phyloP scores from a whole-genome alignment of 2,888 invertebrate species.

The Stratiomys singularior region DNA sequence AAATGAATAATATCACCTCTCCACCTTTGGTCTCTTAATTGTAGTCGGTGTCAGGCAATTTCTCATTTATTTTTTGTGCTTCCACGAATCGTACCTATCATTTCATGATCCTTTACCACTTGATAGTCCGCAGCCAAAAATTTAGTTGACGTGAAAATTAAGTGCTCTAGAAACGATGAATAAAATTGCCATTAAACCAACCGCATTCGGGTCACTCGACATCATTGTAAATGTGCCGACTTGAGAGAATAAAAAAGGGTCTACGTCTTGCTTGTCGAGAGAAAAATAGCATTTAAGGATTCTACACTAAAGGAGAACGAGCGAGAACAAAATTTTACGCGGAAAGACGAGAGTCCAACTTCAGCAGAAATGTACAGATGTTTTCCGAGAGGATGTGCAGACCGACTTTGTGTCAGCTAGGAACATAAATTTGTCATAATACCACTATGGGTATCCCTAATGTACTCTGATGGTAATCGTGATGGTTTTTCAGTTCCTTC shows the following conservation, averaged over 20 bases:
- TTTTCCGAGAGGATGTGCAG: background rate
- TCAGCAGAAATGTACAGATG: background rate
- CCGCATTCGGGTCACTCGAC: background rate
- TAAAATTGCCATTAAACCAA: constrained; percentile 31
- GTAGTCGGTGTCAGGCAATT: too few species aligned
- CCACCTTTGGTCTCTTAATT: too few species aligned
- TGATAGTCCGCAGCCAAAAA: too few species aligned
- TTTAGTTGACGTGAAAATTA: constrained; percentile 18
- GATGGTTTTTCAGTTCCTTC: background rate
- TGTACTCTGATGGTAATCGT: background rate
- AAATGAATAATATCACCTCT: too few species aligned
- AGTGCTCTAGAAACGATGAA: constrained; percentile 30
- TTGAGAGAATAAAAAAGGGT: background rate
- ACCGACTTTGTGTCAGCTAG: constrained; percentile 11
- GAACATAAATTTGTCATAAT: constrained; percentile 32
- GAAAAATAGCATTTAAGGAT: background rate
- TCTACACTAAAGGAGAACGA: background rate
- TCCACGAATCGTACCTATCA: too few species aligned
- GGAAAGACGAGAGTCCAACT: background rate
- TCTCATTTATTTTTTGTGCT: too few species aligned
- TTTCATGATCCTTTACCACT: too few species aligned
- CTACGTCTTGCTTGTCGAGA: background rate
- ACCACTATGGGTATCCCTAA: constrained; percentile 1
- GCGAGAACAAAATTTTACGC: background rate
- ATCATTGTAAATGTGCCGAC: background rate